phyloP scores from a whole-genome alignment of 2,113 vertebrate species.

The Hystrix cristata region DNA sequence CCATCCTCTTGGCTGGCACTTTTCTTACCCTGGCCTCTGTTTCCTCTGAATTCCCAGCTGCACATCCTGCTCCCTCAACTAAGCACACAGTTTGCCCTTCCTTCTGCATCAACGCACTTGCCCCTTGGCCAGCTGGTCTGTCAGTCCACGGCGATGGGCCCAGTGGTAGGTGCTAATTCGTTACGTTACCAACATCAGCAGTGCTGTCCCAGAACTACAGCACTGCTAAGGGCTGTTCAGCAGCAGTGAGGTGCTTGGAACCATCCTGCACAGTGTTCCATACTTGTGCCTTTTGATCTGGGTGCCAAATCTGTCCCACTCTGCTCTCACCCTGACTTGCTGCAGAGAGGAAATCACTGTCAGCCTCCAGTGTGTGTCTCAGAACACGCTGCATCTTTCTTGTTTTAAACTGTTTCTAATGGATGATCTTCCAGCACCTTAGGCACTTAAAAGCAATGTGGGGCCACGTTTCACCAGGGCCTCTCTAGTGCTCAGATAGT shows the following conservation, averaged over 20 bases:
- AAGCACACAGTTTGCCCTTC: not conserved
- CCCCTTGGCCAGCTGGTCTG: not conserved
- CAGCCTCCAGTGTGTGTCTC: not conserved
- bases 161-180: not conserved
- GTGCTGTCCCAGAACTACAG: not conserved
- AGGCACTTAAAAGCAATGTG: not conserved
- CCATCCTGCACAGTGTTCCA: accelerated
- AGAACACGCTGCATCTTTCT: not conserved
- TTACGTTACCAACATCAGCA: not conserved
- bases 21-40: not conserved
- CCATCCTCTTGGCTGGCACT: not conserved
- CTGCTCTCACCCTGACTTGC: accelerated
- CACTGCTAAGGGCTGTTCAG: not conserved
- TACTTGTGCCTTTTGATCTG: not conserved
- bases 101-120: not conserved
- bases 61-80: not conserved
- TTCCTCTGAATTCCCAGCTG: not conserved
- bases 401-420: constrained; percentile 2
- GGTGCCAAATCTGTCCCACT: not conserved
- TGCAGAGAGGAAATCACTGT: not conserved
- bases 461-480: not conserved
- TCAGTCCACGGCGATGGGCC: too few species aligned
- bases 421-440: not conserved
- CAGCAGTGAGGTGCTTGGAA: not conserved
- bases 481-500: not conserved